phyloP scores from a whole-genome alignment of 2,888 invertebrate species.

The Abscondita cerata region DNA sequence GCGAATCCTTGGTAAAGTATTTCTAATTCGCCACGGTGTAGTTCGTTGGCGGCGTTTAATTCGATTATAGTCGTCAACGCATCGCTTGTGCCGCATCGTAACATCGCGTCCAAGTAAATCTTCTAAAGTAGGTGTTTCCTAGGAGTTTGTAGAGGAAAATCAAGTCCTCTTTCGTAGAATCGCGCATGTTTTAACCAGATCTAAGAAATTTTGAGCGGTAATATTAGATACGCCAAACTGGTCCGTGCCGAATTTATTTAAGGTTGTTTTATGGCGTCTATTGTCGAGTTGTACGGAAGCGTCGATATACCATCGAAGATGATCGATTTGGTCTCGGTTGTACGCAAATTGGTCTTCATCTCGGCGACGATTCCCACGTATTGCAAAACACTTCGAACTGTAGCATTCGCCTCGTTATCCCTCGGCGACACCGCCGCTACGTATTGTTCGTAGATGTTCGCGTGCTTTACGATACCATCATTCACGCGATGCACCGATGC shows the following conservation, averaged over 20 bases:
- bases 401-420: slow-evolving; percentile 58
- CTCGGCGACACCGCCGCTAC: slow-evolving; percentile 58
- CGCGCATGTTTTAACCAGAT: slow-evolving; percentile 70
- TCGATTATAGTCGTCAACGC: slow-evolving; percentile 74
- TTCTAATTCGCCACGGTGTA: slow-evolving; percentile 64
- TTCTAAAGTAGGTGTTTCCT: slow-evolving; percentile 69
- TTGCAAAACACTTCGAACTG: slow-evolving; percentile 70
- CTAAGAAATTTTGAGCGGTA: slow-evolving; percentile 68
- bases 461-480: slow-evolving; percentile 70
- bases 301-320: too few relatives aligned
- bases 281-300: too few relatives aligned
- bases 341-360: not conserved
- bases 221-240: too few relatives aligned
- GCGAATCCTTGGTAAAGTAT: slow-evolving; percentile 73
- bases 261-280: too few relatives aligned
- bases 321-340: slow-evolving; percentile 60
- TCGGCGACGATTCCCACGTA: slow-evolving; percentile 57
- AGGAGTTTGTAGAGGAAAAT: slow-evolving; percentile 69
- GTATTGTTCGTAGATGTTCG: slow-evolving; percentile 72
- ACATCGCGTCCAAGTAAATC: slow-evolving; percentile 81
- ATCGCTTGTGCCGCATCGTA: slow-evolving; percentile 79
- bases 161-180: slow-evolving; percentile 74
- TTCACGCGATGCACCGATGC: slow-evolving; percentile 71
- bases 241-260: too few relatives aligned
- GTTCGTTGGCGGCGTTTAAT: slow-evolving; percentile 70